Evolutionary conservation across 2,797 vertebrate species (phyloP).

Genomic region (Brachyrhaphis roseni): DNA sequence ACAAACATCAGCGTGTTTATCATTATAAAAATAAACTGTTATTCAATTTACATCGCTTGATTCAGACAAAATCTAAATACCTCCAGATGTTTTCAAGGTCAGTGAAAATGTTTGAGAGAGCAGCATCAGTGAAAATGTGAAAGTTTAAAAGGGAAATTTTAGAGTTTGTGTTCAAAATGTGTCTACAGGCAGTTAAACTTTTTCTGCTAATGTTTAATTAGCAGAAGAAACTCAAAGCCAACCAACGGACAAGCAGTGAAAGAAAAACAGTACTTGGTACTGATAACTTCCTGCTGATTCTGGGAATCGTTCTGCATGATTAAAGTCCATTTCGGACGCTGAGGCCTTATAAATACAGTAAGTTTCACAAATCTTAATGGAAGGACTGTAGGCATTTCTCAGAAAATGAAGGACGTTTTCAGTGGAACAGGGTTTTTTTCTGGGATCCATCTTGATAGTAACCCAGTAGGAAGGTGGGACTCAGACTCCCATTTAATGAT

Average conservation of each 20-base stretch:
- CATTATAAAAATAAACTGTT: neutral
- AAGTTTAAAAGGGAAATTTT: neutral
- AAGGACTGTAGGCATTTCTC: neutral
- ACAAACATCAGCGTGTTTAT: too few relatives aligned
- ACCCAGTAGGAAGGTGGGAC: neutral
- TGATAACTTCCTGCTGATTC: neutral
- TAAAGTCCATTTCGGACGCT: neutral
- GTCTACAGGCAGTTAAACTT: neutral
- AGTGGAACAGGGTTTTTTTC: neutral
- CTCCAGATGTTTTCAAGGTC: neutral
- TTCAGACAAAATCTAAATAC: neutral
- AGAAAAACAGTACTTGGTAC: neutral
- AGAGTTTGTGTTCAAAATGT: neutral
- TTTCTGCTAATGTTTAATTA: neutral
- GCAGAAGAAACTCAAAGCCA: neutral
- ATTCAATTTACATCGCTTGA: neutral
- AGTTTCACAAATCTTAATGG: neutral
- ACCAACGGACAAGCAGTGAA: neutral
- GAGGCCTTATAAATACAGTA: neutral
- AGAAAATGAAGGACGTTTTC: neutral
- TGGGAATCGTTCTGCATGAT: neutral
- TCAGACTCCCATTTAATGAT: neutral
- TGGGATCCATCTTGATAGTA: neutral
- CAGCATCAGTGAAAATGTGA: conserved; percentile 9
- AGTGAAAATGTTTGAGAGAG: neutral